Conservation (phyloP, 2,797 vertebrate genomes). For the Erpetoichthys calabaricus region DNA sequence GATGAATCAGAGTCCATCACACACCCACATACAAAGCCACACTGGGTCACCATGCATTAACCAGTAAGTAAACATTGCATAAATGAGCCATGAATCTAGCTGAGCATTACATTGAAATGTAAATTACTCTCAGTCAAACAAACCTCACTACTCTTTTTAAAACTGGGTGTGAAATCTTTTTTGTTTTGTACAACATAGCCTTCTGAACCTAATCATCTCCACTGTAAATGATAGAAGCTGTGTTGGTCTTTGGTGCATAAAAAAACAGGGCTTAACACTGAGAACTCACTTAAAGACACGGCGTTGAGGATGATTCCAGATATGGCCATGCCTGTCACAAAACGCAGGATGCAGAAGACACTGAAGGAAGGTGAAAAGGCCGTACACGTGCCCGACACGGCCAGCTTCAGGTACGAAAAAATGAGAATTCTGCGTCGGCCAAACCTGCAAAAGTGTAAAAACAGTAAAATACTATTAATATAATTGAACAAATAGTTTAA, state of each 20-base stretch:
- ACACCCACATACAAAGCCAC: no score
- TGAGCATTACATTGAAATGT: no score
- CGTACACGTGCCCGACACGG: conserved; percentile 34
- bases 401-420: conserved; percentile 52
- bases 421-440: conserved; percentile 42
- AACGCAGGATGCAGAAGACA: conserved; percentile 57
- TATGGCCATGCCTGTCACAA: conserved; percentile 58
- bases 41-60: no score
- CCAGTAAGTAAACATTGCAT: no score
- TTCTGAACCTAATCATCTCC: background rate
- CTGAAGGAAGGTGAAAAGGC: conserved; percentile 51
- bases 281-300: conserved; percentile 57
- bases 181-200: background rate
- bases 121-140: background rate
- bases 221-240: no score
- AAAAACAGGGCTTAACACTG: no score
- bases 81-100: no score
- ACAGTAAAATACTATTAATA: no score
- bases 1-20: no score
- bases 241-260: background rate
- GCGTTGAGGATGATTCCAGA: conserved; percentile 65
- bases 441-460: conserved; percentile 27
- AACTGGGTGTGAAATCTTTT: background rate
- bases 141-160: background rate
- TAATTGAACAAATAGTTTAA: no score